Base-by-base conservation (phyloP, 2,113 vertebrate species). In the Riparia riparia region DNA sequence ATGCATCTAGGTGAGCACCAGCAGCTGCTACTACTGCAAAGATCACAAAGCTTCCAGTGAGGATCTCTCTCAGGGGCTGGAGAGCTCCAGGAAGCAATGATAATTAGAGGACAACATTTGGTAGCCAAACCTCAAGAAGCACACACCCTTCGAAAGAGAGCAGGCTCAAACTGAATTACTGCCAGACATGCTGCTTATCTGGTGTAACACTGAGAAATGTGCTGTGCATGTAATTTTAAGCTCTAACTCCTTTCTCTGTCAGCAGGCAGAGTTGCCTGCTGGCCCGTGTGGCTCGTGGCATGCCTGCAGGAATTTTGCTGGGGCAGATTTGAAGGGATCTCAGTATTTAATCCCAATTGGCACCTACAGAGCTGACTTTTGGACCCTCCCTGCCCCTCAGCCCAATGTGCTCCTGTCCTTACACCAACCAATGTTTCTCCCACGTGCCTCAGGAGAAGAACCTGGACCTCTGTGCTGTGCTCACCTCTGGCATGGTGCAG, bases 51-150 rank as follows among this genome's bases (percentile, higher is more conserved):
- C 26, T 54, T 65, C 32, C 42, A 68, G 77, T 6, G 37, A 93
- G 25, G 39, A 31, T 29, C 70, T 56, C 64, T 82, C 10, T 1
- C 58, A 31, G 69, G 34, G 64, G 31, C 17, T 86, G 31, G 20
- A 79, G 81, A 72, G 15, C 2, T 25, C 77, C 14, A 58, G 57
- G 84, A 91, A 93, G 71, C 44, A 19, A 73, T 71, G 57, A 42
- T 57, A 90, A 86, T 74, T 50, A 90, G 68, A 74, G 42, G 53
- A 58, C 50, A 94, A 29, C 86, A 93, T 58, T 93, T 42, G 82
- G 56, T 91, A 80, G 89, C 89, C 74, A 95, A 88, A 26, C 31
- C 72, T 92, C 39, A 74, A 68, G 68, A 85, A 95, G 41, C 17
- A 22, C 44, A 41, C 50, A 16, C 6, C 20, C 74, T 41, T 58